Conservation (phyloP, 2,888 invertebrate genomes). For the Epirrhoe alternata region DNA sequence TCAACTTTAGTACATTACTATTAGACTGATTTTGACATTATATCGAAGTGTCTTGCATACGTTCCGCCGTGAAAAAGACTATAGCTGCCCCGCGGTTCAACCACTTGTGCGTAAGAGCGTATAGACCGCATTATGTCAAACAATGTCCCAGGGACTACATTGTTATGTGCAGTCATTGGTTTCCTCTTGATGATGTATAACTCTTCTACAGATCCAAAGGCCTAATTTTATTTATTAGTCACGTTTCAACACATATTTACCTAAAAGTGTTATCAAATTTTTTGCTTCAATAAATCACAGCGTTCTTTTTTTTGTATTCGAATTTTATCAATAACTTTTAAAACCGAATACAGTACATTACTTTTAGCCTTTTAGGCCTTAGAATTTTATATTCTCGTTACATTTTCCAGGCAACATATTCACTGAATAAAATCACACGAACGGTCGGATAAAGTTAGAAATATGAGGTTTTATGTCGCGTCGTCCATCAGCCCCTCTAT, state of each 20-base stretch:
- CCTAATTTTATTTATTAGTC: too few relatives aligned
- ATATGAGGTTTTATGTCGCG: slow-evolving; percentile 23
- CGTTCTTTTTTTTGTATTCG: not conserved
- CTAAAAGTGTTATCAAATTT: not conserved
- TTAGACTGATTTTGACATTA: too few relatives aligned
- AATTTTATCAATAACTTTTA: not conserved
- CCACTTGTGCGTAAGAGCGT: too few relatives aligned
- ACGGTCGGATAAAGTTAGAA: slow-evolving; percentile 19
- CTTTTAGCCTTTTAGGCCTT: not conserved
- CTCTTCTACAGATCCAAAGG: too few relatives aligned
- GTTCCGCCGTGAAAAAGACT: too few relatives aligned
- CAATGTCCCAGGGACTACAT: too few relatives aligned
- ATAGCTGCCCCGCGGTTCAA: too few relatives aligned
- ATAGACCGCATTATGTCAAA: too few relatives aligned
- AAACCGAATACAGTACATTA: not conserved
- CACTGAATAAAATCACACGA: slow-evolving; percentile 25
- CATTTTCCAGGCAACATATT: slow-evolving; percentile 15
- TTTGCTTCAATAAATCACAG: not conserved
- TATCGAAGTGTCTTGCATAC: too few relatives aligned
- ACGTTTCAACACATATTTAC: not conserved
- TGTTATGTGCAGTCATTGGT: too few relatives aligned
- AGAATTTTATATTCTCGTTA: slow-evolving; percentile 4
- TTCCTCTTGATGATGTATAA: too few relatives aligned
- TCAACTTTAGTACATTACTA: too few relatives aligned
- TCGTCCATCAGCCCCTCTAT: slow-evolving; percentile 21